phyloP scores from a whole-genome alignment of 2,888 invertebrate genomes.

The Lydus trimaculatus region DNA sequence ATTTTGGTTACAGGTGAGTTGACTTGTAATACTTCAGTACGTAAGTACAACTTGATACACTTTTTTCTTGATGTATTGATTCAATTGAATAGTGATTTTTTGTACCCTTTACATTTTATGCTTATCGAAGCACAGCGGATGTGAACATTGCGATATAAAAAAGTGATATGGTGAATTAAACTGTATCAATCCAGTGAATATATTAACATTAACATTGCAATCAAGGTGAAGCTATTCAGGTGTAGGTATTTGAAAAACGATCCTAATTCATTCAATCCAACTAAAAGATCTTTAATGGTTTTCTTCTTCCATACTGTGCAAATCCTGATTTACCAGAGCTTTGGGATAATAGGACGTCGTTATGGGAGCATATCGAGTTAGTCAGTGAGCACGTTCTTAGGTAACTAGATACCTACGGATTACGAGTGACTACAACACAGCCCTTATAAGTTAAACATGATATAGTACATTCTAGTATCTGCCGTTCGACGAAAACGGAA shows the following conservation, averaged over 20 bases:
- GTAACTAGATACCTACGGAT: slow-evolving; percentile 35
- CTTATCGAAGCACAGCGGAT: background rate
- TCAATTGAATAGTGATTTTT: background rate
- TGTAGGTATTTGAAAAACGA: background rate
- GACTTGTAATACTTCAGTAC: background rate
- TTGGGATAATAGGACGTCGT: slow-evolving; percentile 7
- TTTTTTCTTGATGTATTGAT: background rate
- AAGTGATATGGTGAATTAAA: background rate
- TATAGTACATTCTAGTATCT: slow-evolving; percentile 29
- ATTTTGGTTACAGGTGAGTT: slow-evolving; percentile 15
- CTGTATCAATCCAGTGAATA: background rate
- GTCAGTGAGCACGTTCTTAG: slow-evolving; percentile 20
- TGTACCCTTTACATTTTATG: background rate
- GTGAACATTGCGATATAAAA: background rate
- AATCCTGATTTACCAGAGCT: background rate
- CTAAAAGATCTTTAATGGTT: background rate
- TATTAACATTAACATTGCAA: background rate
- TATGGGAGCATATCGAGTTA: background rate
- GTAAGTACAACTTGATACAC: background rate
- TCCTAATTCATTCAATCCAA: background rate
- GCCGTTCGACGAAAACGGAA: slow-evolving; percentile 12
- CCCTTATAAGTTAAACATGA: slow-evolving; percentile 36
- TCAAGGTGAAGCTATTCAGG: background rate
- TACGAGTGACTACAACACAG: slow-evolving; percentile 30
- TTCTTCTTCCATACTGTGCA: background rate